These are phyloP conservation scores for Lasioglossum albipes DNA, from an alignment of 1,140 invertebrate genomes.

Conservation along the genomic window DNA sequence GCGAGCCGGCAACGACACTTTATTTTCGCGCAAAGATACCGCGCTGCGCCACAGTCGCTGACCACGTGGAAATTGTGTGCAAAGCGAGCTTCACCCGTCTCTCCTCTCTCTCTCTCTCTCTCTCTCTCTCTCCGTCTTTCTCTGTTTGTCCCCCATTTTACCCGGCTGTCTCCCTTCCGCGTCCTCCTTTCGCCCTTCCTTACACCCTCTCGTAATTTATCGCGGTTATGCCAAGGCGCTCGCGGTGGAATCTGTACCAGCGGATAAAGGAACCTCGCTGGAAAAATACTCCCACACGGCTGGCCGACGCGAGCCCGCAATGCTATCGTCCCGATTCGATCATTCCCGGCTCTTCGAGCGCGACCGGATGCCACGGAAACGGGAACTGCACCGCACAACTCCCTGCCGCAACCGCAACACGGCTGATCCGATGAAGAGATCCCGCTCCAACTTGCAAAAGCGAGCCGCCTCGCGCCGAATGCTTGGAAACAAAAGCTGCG, in stretches of 20 bases:
- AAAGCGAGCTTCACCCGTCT: slow-evolving; percentile 68
- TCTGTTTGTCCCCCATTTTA: slow-evolving; percentile 24
- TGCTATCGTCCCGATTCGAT: slow-evolving; percentile 58
- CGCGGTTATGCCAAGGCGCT: slow-evolving; percentile 59
- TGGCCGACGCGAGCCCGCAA: slow-evolving; percentile 19
- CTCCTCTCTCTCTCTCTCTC: slow-evolving; percentile 39
- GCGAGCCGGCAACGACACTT: slow-evolving; percentile 70
- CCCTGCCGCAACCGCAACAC: background rate
- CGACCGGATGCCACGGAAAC: too few species aligned
- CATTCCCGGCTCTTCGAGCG: slow-evolving; percentile 20
- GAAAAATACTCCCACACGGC: slow-evolving; percentile 46
- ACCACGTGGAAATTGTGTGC: slow-evolving; percentile 77
- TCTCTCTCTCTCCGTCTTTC: slow-evolving; percentile 10
- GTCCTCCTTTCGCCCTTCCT: slow-evolving; percentile 42
- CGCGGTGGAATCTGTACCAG: slow-evolving; percentile 56
- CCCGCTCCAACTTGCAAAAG: slow-evolving; percentile 53
- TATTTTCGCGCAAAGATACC: slow-evolving; percentile 78
- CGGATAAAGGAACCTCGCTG: slow-evolving; percentile 36
- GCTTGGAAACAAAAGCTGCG: background rate
- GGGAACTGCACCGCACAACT: background rate
- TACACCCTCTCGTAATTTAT: slow-evolving; percentile 72
- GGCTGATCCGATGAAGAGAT: slow-evolving; percentile 62
- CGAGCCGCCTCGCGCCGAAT: background rate
- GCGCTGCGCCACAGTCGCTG: slow-evolving; percentile 41
- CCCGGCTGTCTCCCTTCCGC: slow-evolving; percentile 17